Evolutionary conservation across 1,140 invertebrate genomes (phyloP).

Genomic region (Aleiodes sp.): DNA sequence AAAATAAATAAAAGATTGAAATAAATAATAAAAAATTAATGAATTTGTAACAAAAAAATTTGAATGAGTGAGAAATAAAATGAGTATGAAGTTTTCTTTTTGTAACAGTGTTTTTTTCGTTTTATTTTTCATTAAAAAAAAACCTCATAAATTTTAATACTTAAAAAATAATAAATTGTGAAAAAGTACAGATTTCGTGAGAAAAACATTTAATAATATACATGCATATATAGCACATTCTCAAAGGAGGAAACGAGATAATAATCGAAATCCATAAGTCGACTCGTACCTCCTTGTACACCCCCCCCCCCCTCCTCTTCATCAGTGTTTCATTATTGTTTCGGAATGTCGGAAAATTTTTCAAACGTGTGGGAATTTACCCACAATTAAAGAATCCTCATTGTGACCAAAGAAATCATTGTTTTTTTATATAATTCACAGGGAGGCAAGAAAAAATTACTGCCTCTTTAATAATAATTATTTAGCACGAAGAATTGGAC

Average conservation of each 20-base stretch:
- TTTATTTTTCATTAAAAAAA: conserved; percentile 13
- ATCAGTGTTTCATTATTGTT: conserved; percentile 58
- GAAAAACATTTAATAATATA: conserved; percentile 20
- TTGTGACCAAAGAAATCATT: conserved; percentile 50
- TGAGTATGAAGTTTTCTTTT: conserved; percentile 28
- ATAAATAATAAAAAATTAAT: background rate
- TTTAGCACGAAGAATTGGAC: background rate
- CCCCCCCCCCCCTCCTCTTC: too few species aligned
- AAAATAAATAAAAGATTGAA: background rate
- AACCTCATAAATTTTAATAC: background rate
- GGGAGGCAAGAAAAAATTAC: conserved; percentile 52
- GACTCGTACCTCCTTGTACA: conserved; percentile 49
- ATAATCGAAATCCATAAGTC: conserved; percentile 45
- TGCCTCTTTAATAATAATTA: conserved; percentile 48
- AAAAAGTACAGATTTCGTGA: background rate
- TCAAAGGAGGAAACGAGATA: conserved; percentile 59
- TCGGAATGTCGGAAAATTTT: conserved; percentile 52
- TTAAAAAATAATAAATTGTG: background rate
- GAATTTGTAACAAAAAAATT: conserved; percentile 13
- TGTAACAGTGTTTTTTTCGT: conserved; percentile 20
- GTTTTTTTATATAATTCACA: conserved; percentile 61
- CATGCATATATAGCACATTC: conserved; percentile 37
- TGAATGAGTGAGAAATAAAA: conserved; percentile 20
- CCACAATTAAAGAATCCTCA: conserved; percentile 63
- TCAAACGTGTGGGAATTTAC: conserved; percentile 64